Percentiles rank a stretch among this genome's conserved stretches.
These are phyloP conservation scores for Coboldia fuscipes DNA, from an alignment of 1,140 invertebrate species.

Conservation along the genomic window DNA sequence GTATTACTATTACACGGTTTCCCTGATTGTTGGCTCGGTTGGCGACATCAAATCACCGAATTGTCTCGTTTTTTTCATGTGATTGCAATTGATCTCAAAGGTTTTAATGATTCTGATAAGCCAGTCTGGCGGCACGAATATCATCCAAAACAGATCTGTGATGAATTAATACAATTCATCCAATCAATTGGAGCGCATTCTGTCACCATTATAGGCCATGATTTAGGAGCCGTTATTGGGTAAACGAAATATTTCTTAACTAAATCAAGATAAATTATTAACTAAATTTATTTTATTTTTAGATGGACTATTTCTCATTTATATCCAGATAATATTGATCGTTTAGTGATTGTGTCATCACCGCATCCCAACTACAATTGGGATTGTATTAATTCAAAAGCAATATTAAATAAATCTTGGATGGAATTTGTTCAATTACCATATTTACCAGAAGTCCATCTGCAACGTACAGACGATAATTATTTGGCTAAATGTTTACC, in stretches of 20 bases:
- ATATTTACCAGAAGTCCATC: constrained; percentile 40
- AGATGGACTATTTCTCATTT: constrained; percentile 27
- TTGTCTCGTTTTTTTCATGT: constrained; percentile 28
- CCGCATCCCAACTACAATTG: constrained; percentile 53
- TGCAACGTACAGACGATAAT: background rate
- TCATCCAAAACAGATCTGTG: constrained; percentile 30
- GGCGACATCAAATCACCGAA: constrained; percentile 26
- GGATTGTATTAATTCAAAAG: constrained; percentile 26
- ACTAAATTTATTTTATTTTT: background rate
- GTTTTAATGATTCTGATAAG: constrained; percentile 65
- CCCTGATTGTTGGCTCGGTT: constrained; percentile 53
- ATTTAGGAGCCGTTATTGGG: constrained; percentile 54
- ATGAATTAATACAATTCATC: constrained; percentile 49
- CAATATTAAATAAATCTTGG: constrained; percentile 40
- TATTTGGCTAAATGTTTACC: constrained; percentile 2
- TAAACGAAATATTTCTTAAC: constrained; percentile 25
- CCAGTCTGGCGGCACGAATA: constrained; percentile 40
- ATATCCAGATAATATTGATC: constrained; percentile 42
- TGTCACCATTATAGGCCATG: constrained; percentile 53
- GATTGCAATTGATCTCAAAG: constrained; percentile 56
- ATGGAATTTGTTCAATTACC: constrained; percentile 51
- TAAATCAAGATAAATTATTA: background rate
- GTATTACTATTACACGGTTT: constrained; percentile 53
- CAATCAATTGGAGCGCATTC: constrained; percentile 30
- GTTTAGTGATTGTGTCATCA: constrained; percentile 48